Evolutionary conservation across 2,888 invertebrate genomes (phyloP), one percentile per base, ranked within the genome.

Genomic region (Xanthia togata): DNA sequence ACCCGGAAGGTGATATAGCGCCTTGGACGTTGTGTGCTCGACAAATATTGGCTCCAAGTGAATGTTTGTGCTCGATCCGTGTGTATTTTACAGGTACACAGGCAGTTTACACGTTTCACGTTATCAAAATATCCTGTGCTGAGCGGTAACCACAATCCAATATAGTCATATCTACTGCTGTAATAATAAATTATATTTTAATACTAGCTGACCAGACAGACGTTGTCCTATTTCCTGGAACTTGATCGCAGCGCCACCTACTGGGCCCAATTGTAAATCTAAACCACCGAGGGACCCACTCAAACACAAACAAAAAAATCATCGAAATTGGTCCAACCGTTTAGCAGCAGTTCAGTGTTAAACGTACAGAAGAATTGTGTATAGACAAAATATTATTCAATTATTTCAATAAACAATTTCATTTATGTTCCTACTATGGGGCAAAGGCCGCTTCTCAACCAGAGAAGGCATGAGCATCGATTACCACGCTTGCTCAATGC

Each of bases 1-100:
- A 72, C 72, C 65, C 53, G 4, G 44, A 26, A 44, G 65, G n/a
- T 68, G 68, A 64, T 60, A 64, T 64, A 23, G 26, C 68, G 31
- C 65, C 79, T 82, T 70, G 76, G 64, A 31, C 59, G 20, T 47
- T 63, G 68, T 82, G 38, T 72, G 44, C 31, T 20, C 23, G 26
- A 50, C 83, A 78, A 82, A 81, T 82, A 81, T 81, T 81, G 59
- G 64, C 47, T 55, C 50, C 65, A 64, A 64, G 53, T 55, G n/a
- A 68, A 41, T 68, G 41, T 69, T 82, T 82, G 81, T 69, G 12
- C 41, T 69, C 31, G 14, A 6, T 26, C 17, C 3, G 47, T 78
- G 53, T 72, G 59, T 68, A 59, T 73, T 70, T 60, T 31, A 31
- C 31, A 31, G 31, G 31, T 2, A 31, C 2, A 31, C 31, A 31